A percentile compares a stretch with the other conserved stretches of the same genome.
Conservation (phyloP, 2,113 vertebrate genomes). For the Poeciliopsis occidentalis region DNA sequence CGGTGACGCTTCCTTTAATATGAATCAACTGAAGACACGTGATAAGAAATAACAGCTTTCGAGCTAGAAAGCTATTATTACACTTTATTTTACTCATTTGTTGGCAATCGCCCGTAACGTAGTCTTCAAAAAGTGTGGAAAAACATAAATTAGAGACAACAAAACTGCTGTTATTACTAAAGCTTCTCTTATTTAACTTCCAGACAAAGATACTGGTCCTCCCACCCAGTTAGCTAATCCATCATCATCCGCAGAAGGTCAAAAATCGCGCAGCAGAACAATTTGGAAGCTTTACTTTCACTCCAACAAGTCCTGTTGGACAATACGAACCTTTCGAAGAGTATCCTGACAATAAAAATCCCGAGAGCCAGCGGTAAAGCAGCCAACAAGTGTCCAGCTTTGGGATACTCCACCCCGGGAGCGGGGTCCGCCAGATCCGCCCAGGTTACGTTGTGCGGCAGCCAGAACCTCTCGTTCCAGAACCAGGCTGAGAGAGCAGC, state of each 20-base stretch:
- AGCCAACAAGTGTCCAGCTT: slow-evolving; percentile 83
- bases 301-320: not conserved
- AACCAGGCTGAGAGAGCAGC: slow-evolving; percentile 90
- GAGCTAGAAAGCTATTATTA: no score
- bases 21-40: not conserved
- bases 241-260: slow-evolving; percentile 19
- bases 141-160: no score
- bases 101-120: no score
- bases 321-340: slow-evolving; percentile 90
- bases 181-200: not conserved
- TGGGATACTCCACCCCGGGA: slow-evolving; percentile 84
- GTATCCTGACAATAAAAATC: slow-evolving; percentile 86
- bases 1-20: not conserved
- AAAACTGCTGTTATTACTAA: not conserved
- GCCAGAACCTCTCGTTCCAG: slow-evolving; percentile 96
- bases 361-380: slow-evolving; percentile 88
- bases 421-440: slow-evolving; percentile 87
- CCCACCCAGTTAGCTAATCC: slow-evolving; percentile 12
- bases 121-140: no score
- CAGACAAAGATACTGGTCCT: not conserved
- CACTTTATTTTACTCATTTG: no score
- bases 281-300: not conserved
- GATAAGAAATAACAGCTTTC: not conserved
- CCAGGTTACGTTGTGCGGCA: slow-evolving; percentile 95
- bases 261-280: not conserved